These are phyloP conservation scores for Troilus luridus DNA, from an alignment of 2,888 invertebrate genomes.

Conservation along the genomic window DNA sequence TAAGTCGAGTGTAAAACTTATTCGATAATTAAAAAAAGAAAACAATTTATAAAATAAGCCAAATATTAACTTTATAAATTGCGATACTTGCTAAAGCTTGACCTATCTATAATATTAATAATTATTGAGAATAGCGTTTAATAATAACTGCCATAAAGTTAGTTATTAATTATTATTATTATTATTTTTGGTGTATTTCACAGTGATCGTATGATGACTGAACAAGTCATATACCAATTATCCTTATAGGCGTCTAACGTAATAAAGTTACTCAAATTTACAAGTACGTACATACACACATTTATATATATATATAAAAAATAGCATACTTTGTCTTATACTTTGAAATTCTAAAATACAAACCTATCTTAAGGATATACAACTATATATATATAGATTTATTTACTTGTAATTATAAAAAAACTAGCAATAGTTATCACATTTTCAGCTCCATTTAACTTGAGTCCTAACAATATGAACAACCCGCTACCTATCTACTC, in stretches of 20 bases:
- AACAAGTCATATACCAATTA: constrained; percentile 18
- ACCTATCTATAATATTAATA: constrained; percentile 35
- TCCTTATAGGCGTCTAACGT: constrained; percentile 37
- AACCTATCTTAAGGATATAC: constrained; percentile 48
- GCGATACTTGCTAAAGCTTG: constrained; percentile 25
- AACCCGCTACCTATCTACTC: background rate
- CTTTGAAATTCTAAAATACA: constrained; percentile 43
- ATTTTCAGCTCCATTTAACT: constrained; percentile 30
- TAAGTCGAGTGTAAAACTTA: constrained; percentile 3
- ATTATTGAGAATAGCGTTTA: constrained; percentile 40
- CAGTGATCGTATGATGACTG: constrained; percentile 24
- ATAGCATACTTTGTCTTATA: constrained; percentile 58
- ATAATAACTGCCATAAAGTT: constrained; percentile 34
- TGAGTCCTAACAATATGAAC: constrained; percentile 49
- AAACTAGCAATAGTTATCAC: constrained; percentile 59
- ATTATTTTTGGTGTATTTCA: constrained; percentile 48
- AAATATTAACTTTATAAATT: constrained; percentile 41
- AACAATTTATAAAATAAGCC: background rate
- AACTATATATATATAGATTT: constrained; percentile 52
- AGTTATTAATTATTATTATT: constrained; percentile 24
- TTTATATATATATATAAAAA: constrained; percentile 46
- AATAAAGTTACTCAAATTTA: constrained; percentile 17
- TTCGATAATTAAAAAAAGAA: constrained; percentile 6
- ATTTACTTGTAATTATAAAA: constrained; percentile 47
- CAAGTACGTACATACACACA: background rate